Base-by-base conservation (phyloP, 1,140 invertebrate species). In the Heliconius himera region DNA sequence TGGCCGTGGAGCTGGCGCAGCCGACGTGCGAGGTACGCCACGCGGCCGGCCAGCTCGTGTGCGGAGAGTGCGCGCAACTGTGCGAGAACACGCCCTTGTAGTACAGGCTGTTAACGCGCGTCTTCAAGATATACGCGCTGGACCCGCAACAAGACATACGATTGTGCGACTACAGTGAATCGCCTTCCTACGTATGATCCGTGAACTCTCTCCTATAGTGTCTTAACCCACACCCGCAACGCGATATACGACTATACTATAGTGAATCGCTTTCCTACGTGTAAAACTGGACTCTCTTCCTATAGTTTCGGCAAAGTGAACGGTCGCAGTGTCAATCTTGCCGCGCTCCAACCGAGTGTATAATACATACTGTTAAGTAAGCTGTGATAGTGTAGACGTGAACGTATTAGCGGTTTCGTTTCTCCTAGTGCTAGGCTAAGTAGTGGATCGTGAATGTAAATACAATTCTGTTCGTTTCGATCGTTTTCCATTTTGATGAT, bases 41-140 rank as follows among this genome's bases (percentile, higher is more conserved):
- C 79, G 78, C 81, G 78, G 84, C 88, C 51, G 87, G 86, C 13
- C 85, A 88, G 80, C 72, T 85, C 16, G 87, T 83, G 74, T 87
- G 86, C 84, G 88, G 86, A 26, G 85, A 86, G 75, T 89, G 89
- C 74, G 87, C 80, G 54, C 71, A 66, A 36, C 81, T 87, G 60
- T 89, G 89, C 81, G 85, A 86, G 80, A 85, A 84, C 81, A 87
- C 92, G 81, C 91, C 89, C 79, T 93, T 93, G 93, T 95, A 95
- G 94, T 95, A 93, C 88, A 89, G 93, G 94, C 90, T 94, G 77
- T 80, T 91, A 83, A 93, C 93, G 88, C 93, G 93, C 86, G 91
- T 94, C 60, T 93, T 93, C 82, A 90, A 90, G 86, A 86, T 94
- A 77, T 94, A 92, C 91, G 93, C 93, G 83, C 86, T 93, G 74